These are phyloP conservation scores for Zootermopsis nevadensis DNA, from an alignment of 2,888 invertebrate genomes.

Conservation along the genomic window DNA sequence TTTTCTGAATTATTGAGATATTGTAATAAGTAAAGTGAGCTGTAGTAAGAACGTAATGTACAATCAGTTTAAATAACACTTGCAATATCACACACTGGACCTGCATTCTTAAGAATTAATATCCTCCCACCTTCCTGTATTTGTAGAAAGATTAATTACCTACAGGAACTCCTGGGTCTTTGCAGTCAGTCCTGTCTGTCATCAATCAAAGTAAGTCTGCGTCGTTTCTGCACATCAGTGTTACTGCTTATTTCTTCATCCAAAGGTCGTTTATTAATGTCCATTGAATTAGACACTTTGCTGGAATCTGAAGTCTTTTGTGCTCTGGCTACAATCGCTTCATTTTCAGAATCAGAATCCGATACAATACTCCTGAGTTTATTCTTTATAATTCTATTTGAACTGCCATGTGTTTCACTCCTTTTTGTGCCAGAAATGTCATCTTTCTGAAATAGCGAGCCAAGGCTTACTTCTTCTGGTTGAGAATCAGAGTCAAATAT, in stretches of 20 bases:
- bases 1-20: no score
- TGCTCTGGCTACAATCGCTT: background rate
- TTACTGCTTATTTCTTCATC: background rate
- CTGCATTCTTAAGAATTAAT: no score
- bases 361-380: background rate
- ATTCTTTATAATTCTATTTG: background rate
- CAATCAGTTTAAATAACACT: no score
- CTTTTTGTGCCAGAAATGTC: background rate
- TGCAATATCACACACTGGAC: no score
- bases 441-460: background rate
- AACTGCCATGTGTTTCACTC: background rate
- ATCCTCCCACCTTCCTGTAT: no score
- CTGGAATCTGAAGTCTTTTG: background rate
- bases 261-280: background rate
- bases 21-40: no score
- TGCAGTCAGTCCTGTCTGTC: conserved; percentile 27
- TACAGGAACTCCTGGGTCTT: no score
- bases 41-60: no score
- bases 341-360: background rate
- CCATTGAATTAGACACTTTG: background rate
- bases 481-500: background rate
- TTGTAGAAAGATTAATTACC: no score
- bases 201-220: background rate
- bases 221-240: background rate
- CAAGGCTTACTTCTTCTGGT: background rate